Evolutionary conservation across 1,140 invertebrate species (phyloP).

Genomic region (Ctenoplectra terminalis): DNA sequence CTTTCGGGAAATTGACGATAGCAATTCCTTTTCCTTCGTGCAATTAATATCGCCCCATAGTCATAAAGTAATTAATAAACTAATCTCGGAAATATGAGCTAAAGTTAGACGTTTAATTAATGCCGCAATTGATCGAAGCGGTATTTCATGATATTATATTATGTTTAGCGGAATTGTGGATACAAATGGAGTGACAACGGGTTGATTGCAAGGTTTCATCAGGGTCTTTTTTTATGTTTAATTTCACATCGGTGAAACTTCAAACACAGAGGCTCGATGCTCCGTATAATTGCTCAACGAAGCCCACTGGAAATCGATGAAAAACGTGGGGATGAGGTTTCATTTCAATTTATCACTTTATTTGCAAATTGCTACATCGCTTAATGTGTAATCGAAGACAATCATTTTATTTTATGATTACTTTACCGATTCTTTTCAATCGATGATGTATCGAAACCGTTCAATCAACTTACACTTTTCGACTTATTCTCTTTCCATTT

Average conservation of each 20-base stretch:
- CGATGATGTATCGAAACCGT: neutral
- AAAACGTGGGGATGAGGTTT: too few relatives aligned
- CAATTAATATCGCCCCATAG: neutral
- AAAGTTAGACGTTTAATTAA: conserved; percentile 27
- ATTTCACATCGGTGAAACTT: neutral
- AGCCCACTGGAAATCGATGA: neutral
- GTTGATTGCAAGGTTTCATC: neutral
- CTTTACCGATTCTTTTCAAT: neutral
- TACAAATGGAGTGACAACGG: neutral
- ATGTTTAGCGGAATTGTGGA: neutral
- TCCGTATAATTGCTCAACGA: neutral
- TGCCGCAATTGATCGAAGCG: neutral
- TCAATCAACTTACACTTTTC: neutral
- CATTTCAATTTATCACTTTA: neutral
- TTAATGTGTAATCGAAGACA: neutral
- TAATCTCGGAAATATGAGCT: neutral
- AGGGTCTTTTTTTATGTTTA: conserved; percentile 1
- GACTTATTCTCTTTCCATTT: neutral
- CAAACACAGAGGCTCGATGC: neutral
- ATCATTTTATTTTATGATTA: neutral
- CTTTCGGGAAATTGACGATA: neutral
- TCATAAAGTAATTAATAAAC: conserved; percentile 13
- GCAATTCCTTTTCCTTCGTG: too few relatives aligned
- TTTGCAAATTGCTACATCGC: neutral
- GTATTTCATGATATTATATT: conserved; percentile 12